These are phyloP conservation scores for Amphimedon queenslandica DNA, from an alignment of 37 sponge, comb jelly and placozoan species.

Conservation along the genomic window DNA sequence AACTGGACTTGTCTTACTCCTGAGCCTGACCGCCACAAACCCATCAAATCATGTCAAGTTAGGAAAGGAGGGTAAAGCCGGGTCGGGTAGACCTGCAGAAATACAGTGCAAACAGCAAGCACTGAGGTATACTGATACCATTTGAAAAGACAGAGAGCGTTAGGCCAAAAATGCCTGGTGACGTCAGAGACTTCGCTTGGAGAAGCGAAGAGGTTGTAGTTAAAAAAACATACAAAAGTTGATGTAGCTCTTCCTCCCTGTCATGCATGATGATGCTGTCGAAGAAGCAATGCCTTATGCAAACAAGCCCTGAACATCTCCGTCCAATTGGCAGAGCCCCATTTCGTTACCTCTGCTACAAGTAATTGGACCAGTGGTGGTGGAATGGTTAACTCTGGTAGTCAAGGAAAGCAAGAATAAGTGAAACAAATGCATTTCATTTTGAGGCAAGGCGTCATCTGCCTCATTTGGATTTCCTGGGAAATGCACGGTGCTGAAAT, in stretches of 20 bases:
- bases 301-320: neutral
- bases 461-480: constrained; percentile 3
- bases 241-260: neutral
- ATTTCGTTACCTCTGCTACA: neutral
- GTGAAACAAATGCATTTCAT: too few species aligned
- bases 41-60: neutral
- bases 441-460: constrained; percentile 21
- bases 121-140: neutral
- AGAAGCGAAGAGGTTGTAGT: neutral
- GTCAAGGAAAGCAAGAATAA: too few species aligned
- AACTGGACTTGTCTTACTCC: neutral
- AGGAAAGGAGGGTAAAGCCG: neutral
- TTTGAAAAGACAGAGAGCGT: neutral
- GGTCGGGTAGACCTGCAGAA: neutral
- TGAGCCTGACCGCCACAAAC: neutral
- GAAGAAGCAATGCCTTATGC: neutral
- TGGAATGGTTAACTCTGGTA: neutral
- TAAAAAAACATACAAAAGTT: neutral
- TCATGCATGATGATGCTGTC: neutral
- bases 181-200: neutral
- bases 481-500: constrained; percentile 13
- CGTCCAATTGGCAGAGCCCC: neutral
- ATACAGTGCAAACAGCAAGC: neutral
- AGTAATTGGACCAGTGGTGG: neutral
- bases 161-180: neutral